These are phyloP conservation scores for Andrena marginata DNA, from an alignment of 2,888 invertebrate species.

Conservation along the genomic window DNA sequence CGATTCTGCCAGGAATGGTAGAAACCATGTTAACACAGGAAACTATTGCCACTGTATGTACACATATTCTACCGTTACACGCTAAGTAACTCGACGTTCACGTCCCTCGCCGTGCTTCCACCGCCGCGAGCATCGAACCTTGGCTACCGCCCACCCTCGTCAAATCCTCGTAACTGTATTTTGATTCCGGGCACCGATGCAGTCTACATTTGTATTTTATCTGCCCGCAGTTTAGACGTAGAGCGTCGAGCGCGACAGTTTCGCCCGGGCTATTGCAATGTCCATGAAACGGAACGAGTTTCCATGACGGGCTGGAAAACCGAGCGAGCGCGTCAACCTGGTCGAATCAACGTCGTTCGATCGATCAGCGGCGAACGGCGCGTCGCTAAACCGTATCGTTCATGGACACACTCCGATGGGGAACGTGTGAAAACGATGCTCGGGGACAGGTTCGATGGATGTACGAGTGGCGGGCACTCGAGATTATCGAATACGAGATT, in stretches of 20 bases:
- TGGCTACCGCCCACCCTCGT: too few species aligned
- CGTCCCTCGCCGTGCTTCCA: too few species aligned
- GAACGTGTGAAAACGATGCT: neutral
- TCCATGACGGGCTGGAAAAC: conserved; percentile 1
- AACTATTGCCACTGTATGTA: too few species aligned
- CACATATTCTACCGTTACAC: too few species aligned
- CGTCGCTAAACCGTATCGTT: conserved; percentile 21
- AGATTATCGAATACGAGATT: conserved; percentile 34
- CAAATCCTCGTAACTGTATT: too few species aligned
- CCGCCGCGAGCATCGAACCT: too few species aligned
- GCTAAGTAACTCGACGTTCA: too few species aligned
- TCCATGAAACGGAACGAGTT: neutral
- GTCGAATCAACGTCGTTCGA: conserved; percentile 1
- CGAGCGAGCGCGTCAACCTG: neutral
- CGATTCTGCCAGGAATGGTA: too few species aligned
- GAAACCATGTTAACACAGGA: too few species aligned
- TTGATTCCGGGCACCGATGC: too few species aligned
- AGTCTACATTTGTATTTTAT: neutral
- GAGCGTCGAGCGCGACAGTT: too few species aligned
- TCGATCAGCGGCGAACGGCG: conserved; percentile 28
- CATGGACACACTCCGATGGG: neutral
- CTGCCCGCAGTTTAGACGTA: conserved; percentile 4
- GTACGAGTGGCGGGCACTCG: neutral
- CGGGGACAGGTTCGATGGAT: neutral
- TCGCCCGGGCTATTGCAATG: neutral